Percentiles rank a stretch among this genome's conserved stretches.
phyloP scores from a whole-genome alignment of 2,888 invertebrate genomes.

The Chydorus sphaericus region DNA sequence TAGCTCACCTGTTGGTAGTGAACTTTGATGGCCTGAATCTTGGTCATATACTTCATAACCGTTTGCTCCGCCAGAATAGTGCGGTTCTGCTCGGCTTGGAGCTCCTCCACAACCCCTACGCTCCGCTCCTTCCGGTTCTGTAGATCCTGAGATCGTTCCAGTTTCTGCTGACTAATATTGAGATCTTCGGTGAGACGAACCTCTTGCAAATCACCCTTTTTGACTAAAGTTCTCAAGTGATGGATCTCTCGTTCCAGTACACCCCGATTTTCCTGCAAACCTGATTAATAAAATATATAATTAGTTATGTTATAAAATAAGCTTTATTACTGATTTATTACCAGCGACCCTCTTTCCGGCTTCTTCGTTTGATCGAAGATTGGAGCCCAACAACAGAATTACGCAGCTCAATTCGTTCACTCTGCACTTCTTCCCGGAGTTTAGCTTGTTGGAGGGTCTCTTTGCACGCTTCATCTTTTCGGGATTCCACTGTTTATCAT shows the following conservation, averaged over 20 bases:
- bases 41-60: background rate
- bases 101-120: conserved; percentile 1
- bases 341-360: conserved; percentile 7
- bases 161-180: background rate
- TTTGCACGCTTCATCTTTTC: conserved; percentile 1
- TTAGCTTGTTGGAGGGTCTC: background rate
- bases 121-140: conserved; percentile 7
- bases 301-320: no score
- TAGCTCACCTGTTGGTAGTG: conserved; percentile 2
- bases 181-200: background rate
- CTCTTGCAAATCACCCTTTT: conserved; percentile 4
- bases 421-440: background rate
- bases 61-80: conserved; percentile 7
- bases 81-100: conserved; percentile 8
- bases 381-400: background rate
- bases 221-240: conserved; percentile 4
- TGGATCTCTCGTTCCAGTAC: conserved; percentile 2
- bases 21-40: background rate
- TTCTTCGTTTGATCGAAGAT: conserved; percentile 9
- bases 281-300: background rate
- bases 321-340: no score
- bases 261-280: conserved; percentile 1
- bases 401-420: background rate
- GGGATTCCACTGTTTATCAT: conserved; percentile 8
- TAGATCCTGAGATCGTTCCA: background rate